Percentiles rank a stretch among this genome's conserved stretches.
phyloP scores from a whole-genome alignment of 2,113 vertebrate species.

The Mohoua ochrocephala region DNA sequence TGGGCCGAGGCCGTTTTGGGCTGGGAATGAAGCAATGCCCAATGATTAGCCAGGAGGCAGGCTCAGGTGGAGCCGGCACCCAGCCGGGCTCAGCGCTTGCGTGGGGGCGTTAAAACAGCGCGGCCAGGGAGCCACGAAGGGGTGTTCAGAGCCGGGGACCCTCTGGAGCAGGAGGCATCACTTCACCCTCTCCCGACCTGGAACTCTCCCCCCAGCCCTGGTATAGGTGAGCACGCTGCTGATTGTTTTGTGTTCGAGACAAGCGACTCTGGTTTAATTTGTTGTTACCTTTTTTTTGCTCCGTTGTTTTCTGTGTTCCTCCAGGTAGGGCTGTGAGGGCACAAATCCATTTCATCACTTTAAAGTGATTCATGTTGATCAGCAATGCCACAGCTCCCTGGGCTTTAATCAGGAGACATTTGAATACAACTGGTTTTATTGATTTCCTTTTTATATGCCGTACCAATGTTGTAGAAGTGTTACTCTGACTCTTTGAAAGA shows the following conservation, averaged over 20 bases:
- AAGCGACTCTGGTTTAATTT: not conserved
- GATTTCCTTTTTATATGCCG: not conserved
- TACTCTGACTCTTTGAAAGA: not conserved
- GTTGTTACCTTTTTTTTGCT: not conserved
- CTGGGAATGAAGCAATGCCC: not conserved
- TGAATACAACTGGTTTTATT: not conserved
- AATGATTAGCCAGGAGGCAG: not conserved
- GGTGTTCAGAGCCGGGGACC: not conserved
- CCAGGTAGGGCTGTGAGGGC: not conserved
- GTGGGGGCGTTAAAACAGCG: not conserved
- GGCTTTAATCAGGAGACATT: not conserved
- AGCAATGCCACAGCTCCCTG: not conserved
- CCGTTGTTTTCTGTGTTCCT: not conserved
- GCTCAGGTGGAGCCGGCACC: not conserved
- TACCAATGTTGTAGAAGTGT: rapidly evolving
- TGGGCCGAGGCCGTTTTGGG: not conserved
- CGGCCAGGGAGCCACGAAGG: not conserved
- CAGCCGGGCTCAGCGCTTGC: not conserved
- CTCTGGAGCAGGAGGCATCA: not conserved
- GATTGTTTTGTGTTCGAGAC: not conserved
- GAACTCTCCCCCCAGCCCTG: not conserved
- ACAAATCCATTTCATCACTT: rapidly evolving
- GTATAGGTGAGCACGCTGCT: not conserved
- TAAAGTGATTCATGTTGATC: not conserved
- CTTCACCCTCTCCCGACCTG: not conserved